These are phyloP conservation scores for Nomada hirtipes DNA, from an alignment of 2,888 invertebrate species.

Conservation along the genomic window DNA sequence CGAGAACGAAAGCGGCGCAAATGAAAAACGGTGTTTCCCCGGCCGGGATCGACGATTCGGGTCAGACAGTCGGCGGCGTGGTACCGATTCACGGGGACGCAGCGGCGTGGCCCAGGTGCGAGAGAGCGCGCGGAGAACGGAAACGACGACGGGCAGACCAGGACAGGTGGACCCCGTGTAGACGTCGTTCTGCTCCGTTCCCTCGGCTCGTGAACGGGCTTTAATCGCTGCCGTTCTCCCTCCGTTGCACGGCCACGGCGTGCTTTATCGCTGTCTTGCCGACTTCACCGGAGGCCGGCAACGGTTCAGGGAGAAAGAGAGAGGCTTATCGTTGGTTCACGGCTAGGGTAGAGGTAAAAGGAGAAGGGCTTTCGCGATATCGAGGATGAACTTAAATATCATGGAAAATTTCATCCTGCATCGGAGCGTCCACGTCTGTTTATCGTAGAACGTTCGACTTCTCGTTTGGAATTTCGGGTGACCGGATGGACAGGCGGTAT, in stretches of 20 bases:
- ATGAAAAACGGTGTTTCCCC: conserved; percentile 50
- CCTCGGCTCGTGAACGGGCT: conserved; percentile 60
- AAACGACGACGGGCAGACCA: conserved; percentile 66
- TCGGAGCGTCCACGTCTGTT: too few relatives aligned
- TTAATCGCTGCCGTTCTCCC: conserved; percentile 70
- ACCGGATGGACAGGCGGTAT: background rate
- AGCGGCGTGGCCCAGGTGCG: conserved; percentile 3
- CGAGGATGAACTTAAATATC: background rate
- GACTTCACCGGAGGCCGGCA: conserved; percentile 17
- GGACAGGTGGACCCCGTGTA: conserved; percentile 66
- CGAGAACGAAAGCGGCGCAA: conserved; percentile 50
- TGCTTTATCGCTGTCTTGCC: conserved; percentile 60
- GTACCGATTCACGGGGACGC: conserved; percentile 58
- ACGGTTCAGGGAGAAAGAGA: conserved; percentile 7
- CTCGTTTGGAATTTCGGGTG: background rate
- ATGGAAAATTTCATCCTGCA: background rate
- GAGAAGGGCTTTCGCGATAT: background rate
- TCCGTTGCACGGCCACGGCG: conserved; percentile 56
- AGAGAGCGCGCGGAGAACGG: conserved; percentile 61
- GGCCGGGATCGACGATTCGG: conserved; percentile 37
- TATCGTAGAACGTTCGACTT: background rate
- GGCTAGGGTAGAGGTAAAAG: background rate
- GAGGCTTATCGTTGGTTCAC: conserved; percentile 8
- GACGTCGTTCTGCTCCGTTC: conserved; percentile 57
- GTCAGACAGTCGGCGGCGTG: conserved; percentile 44